Conservation (phyloP, 2,113 vertebrate species). For the Rhinichthys klamathensis region DNA sequence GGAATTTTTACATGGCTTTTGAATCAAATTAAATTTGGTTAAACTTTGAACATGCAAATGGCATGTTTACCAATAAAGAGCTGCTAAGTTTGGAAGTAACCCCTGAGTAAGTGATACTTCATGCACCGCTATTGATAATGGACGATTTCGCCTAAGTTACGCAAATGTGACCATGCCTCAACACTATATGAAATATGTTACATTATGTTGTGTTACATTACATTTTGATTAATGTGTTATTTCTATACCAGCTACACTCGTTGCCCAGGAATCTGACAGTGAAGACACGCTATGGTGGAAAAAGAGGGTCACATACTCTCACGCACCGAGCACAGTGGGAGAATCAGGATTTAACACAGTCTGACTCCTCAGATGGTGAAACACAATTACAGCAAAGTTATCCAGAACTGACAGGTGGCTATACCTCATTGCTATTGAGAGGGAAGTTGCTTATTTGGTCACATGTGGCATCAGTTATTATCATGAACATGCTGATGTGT, state of each 20-base stretch:
- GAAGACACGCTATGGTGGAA: slow-evolving; percentile 27
- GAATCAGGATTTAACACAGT: neutral
- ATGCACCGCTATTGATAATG: neutral
- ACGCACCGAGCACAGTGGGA: slow-evolving; percentile 40
- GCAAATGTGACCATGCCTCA: neutral
- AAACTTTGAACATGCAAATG: too few relatives aligned
- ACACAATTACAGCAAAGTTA: neutral
- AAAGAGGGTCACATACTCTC: slow-evolving; percentile 25
- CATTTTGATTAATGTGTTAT: neutral
- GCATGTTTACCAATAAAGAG: too few relatives aligned
- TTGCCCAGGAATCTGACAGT: slow-evolving; percentile 39
- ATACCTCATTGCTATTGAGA: neutral
- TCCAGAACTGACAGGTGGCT: slow-evolving; percentile 27
- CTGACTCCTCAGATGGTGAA: neutral
- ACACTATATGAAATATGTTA: neutral
- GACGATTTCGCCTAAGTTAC: neutral
- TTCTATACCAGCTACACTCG: slow-evolving; percentile 29
- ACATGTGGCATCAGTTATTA: neutral
- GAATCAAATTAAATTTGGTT: too few relatives aligned
- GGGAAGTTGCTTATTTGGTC: neutral
- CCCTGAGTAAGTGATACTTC: neutral
- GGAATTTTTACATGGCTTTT: neutral
- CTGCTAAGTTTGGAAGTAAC: neutral
- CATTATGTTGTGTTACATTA: neutral
- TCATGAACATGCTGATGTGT: neutral